Percentiles rank a stretch among this genome's conserved stretches.
phyloP scores from a whole-genome alignment of 2,888 invertebrate genomes.

The Pterostichus niger region DNA sequence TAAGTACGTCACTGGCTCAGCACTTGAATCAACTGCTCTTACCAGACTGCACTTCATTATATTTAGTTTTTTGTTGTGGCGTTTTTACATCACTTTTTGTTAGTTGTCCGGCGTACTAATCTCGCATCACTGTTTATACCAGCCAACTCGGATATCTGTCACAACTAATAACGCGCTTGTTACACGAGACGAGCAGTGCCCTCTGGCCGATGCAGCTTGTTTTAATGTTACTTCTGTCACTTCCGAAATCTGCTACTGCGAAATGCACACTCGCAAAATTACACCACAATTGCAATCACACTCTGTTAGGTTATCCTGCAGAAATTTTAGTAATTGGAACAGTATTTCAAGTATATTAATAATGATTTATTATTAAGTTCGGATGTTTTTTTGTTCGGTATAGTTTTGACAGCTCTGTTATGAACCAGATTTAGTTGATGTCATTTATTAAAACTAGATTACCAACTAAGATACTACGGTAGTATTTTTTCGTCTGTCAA shows the following conservation, averaged over 20 bases:
- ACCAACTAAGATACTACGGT: constrained; percentile 4
- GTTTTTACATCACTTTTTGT: constrained; percentile 47
- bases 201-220: background rate
- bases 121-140: constrained; percentile 53
- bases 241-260: constrained; percentile 38
- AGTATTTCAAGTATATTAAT: constrained; percentile 12
- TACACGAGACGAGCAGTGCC: constrained; percentile 9
- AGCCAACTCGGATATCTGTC: constrained; percentile 47
- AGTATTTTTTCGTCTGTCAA: too few relatives aligned
- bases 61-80: constrained; percentile 50
- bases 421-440: constrained; percentile 26
- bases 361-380: background rate
- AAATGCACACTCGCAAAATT: too few relatives aligned
- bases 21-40: constrained; percentile 60
- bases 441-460: background rate
- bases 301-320: too few relatives aligned
- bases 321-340: background rate
- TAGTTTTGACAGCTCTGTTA: constrained; percentile 23
- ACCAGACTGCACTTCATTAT: constrained; percentile 61
- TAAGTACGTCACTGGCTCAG: constrained; percentile 9
- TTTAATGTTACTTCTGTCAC: constrained; percentile 17
- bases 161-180: constrained; percentile 59
- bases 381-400: background rate
- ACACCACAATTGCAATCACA: too few relatives aligned
- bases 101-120: constrained; percentile 34